A percentile compares a stretch with the other conserved stretches of the same genome.
Evolutionary conservation across 2,888 invertebrate genomes (phyloP).

Genomic region (Platerodrilus igneus): DNA sequence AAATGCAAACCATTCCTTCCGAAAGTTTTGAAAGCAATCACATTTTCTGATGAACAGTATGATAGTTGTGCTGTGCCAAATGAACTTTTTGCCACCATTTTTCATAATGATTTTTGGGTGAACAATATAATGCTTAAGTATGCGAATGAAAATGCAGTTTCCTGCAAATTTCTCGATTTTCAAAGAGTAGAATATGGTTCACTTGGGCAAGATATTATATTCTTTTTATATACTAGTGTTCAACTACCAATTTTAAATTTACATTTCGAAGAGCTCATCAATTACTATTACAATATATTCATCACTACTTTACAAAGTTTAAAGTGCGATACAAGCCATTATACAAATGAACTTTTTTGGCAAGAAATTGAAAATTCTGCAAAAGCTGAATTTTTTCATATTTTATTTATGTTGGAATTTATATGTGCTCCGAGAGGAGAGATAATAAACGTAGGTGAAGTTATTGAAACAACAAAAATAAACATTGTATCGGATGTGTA

Average conservation of each 20-base stretch:
- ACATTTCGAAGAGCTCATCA: slow-evolving; percentile 47
- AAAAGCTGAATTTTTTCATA: slow-evolving; percentile 46
- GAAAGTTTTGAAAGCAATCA: slow-evolving; percentile 15
- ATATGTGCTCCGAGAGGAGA: slow-evolving; percentile 40
- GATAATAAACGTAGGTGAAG: slow-evolving; percentile 40
- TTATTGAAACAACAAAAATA: slow-evolving; percentile 15
- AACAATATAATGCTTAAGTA: slow-evolving; percentile 55
- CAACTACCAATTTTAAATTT: slow-evolving; percentile 40
- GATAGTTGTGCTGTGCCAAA: too few species aligned
- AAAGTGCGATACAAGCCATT: slow-evolving; percentile 34
- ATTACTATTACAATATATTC: slow-evolving; percentile 50
- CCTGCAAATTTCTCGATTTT: slow-evolving; percentile 52
- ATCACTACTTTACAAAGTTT: slow-evolving; percentile 41
- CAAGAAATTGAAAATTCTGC: slow-evolving; percentile 40
- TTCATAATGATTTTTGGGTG: slow-evolving; percentile 57
- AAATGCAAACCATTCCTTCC: slow-evolving; percentile 17
- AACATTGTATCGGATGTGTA: background rate
- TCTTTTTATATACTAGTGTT: slow-evolving; percentile 52
- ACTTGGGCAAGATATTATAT: slow-evolving; percentile 51
- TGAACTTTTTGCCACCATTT: slow-evolving; percentile 51
- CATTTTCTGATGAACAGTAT: too few species aligned
- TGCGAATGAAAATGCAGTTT: slow-evolving; percentile 30
- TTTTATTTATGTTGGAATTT: slow-evolving; percentile 45
- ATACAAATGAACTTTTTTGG: slow-evolving; percentile 42
- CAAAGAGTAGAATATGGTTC: slow-evolving; percentile 52